Evolutionary conservation across 2,888 invertebrate genomes (phyloP), one percentile per base, ranked within the genome.

Genomic region (Xiphydria camelus): DNA sequence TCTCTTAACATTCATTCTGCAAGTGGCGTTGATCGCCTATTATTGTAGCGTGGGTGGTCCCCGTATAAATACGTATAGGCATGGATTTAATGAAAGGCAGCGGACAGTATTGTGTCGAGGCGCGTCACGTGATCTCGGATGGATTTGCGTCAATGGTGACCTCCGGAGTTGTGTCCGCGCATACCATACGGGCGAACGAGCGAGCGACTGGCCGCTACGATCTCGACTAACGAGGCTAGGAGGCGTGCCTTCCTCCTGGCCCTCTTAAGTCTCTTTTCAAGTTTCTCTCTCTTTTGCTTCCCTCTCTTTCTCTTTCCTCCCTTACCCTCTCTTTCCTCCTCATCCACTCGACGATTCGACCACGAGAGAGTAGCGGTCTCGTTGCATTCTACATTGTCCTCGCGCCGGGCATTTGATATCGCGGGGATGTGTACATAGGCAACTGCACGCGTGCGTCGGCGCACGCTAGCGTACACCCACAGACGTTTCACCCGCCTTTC

Each of bases 81-180:
- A 35, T 49, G 50, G 47, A 57, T 60, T 59, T 61, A 59, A 62
- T 54, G 61, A 56, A 61, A 55, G 62, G 54, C 48, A 49, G 56
- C 33, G 46, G 53, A 40, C 50, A 41, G 46, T 49, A 57, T 45
- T 57, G 55, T 55, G 51, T 40, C 31, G 49, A 54, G 63, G 60
- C 64, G 65, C 68, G 74, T 80, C 83, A 83, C 83, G 82, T 83
- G 83, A 82, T 75, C 65, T 59, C 62, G 61, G 64, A 67, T 69
- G 77, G 77, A 83, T 83, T 84, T 84, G 84, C 84, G 84, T 84
- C 84, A 84, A 84, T 83, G 76, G 78, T 84, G 84, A 84, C 84
- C 84, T 84, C 84, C 82, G 79, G 66, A 72, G 76, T 73, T 68
- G 68, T 66, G 76, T 75, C 72, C 75, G 75, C 77, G 76, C 80